Evolutionary conservation across 2,888 invertebrate species (phyloP).

Genomic region (Pimpla rufipes): DNA sequence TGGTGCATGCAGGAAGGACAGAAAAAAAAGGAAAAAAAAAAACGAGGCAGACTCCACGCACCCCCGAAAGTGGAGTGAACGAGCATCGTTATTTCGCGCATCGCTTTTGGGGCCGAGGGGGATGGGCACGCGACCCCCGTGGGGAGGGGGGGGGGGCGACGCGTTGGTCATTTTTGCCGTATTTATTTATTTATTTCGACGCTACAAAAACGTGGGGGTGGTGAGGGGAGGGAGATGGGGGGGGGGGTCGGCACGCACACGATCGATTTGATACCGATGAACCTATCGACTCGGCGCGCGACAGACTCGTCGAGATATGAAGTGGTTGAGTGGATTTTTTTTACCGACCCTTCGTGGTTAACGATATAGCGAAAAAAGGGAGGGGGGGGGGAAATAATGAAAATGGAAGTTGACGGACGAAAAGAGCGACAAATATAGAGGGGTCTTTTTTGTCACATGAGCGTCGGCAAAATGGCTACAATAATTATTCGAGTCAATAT

Average conservation of each 20-base stretch:
- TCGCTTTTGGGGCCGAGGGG: conserved; percentile 55
- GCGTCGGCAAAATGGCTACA: background rate
- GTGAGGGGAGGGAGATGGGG: no score
- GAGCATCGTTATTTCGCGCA: conserved; percentile 69
- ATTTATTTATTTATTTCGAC: conserved; percentile 68
- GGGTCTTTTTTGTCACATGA: background rate
- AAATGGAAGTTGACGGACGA: conserved; percentile 5
- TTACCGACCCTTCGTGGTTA: conserved; percentile 25
- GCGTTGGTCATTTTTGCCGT: conserved; percentile 67
- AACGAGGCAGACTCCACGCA: conserved; percentile 38
- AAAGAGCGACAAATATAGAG: conserved; percentile 6
- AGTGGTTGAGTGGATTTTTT: conserved; percentile 48
- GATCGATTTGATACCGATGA: conserved; percentile 66
- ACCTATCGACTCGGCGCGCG: conserved; percentile 61
- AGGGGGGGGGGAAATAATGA: conserved; percentile 5
- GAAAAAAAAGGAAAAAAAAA: conserved; percentile 28
- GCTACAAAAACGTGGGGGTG: conserved; percentile 45
- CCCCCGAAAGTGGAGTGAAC: conserved; percentile 67
- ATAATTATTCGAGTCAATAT: background rate
- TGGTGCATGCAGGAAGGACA: conserved; percentile 26
- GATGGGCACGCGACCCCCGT: background rate
- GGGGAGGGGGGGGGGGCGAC: conserved; percentile 37
- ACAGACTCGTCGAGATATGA: conserved; percentile 61
- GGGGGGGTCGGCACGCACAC: conserved; percentile 41
- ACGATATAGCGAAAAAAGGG: conserved; percentile 32